Base-by-base conservation (phyloP, 2,888 invertebrate species). In the Eupithecia subumbrata region DNA sequence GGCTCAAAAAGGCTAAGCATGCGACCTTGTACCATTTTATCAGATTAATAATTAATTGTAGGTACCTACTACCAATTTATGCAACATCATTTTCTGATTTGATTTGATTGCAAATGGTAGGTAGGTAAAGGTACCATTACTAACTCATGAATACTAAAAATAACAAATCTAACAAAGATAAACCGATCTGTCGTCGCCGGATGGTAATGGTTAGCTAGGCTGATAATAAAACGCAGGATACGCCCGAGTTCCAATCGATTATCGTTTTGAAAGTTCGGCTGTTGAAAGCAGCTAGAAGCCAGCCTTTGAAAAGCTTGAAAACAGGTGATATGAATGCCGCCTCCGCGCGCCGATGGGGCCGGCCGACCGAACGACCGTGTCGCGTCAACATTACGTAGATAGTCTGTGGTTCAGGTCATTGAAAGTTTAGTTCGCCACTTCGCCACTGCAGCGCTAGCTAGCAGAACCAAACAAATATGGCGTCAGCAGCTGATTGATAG, bases 381-480 rank as follows among this genome's bases (percentile, higher is more conserved):
- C 37, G 37, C 52, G 52, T 52, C 56, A 52, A 52, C 52, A n/a
- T 48, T n/a, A 56, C 56, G 8, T 56, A 56, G 5, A 22, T 56
- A 56, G 4, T 56, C 22, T 56, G 56, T 56, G 56, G 56, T 22
- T 56, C 56, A 22, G 22, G 56, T 56, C 56, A 11, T 22, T 56
- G 56, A 56, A 22, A 56, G 11, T 52, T 52, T 22, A 22, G 22
- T 56, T 56, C 56, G 12, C 22, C 22, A 22, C 12, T 56, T 22
- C 56, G 4, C 56, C 56, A 22, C 56, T 56, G 56, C 56, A 22
- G 56, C 56, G 56, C 56, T 56, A 56, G 52, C 25, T 14, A 48
- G n/a, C 48, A n/a, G 8, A 52, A 11, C 52, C 52, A 60, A 60
- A 60, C 60, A 60, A 60, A 60, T 12, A 60, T 60, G 60, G 60